phyloP scores from a whole-genome alignment of 2,888 invertebrate genomes.

The Drosophila mulleri region DNA sequence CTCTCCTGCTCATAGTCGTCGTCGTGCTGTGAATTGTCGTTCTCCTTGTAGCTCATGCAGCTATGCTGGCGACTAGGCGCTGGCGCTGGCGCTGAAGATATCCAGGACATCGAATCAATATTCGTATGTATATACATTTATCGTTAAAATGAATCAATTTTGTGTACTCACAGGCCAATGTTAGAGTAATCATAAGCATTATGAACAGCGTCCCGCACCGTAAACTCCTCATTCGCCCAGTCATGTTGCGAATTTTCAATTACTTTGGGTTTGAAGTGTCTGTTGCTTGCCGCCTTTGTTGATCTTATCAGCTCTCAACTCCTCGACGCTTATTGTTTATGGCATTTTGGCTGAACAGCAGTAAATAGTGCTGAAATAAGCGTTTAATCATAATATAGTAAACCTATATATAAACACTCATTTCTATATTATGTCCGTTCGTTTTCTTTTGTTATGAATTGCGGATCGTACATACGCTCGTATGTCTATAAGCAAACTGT shows the following conservation, averaged over 20 bases:
- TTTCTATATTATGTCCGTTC: slow-evolving; percentile 3
- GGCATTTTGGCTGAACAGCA: slow-evolving; percentile 57
- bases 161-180: slow-evolving; percentile 52
- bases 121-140: neutral
- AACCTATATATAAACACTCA: neutral
- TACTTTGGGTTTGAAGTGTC: slow-evolving; percentile 12
- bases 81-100: slow-evolving; percentile 68
- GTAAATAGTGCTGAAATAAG: slow-evolving; percentile 31
- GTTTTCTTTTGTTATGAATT: neutral
- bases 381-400: slow-evolving; percentile 12
- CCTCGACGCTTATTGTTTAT: slow-evolving; percentile 37
- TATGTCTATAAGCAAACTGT: slow-evolving; percentile 3
- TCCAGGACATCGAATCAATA: neutral
- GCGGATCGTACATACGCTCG: neutral
- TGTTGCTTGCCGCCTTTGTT: neutral
- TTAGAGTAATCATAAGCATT: slow-evolving; percentile 40
- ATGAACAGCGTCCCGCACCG: slow-evolving; percentile 33
- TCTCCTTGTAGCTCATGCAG: slow-evolving; percentile 81
- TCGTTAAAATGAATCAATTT: neutral
- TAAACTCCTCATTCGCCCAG: slow-evolving; percentile 30
- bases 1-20: slow-evolving; percentile 76
- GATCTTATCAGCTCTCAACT: slow-evolving; percentile 38
- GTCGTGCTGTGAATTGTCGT: slow-evolving; percentile 76
- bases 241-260: slow-evolving; percentile 47
- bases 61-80: slow-evolving; percentile 71